Percentiles rank a stretch among this genome's conserved stretches.
Evolutionary conservation across 2,888 invertebrate genomes (phyloP).

Genomic region (Malthinus seriepunctatus): DNA sequence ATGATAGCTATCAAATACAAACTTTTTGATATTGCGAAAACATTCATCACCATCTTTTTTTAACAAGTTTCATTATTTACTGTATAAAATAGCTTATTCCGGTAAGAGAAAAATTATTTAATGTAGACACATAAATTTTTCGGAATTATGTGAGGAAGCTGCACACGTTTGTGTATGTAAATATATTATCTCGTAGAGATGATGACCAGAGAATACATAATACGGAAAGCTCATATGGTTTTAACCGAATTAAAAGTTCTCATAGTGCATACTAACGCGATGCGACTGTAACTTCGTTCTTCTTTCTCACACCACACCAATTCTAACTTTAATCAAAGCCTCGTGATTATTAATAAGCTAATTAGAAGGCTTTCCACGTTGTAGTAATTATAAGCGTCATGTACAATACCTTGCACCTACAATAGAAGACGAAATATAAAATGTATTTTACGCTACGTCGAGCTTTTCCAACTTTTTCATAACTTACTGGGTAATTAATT

Average conservation of each 20-base stretch:
- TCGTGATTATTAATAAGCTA: constrained; percentile 20
- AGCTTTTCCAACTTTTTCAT: constrained; percentile 8
- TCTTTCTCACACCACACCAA: constrained; percentile 20
- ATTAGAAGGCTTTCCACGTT: constrained; percentile 17
- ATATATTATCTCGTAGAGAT: constrained; percentile 37
- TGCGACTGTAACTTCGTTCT: constrained; percentile 27
- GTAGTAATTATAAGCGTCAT: constrained; percentile 17
- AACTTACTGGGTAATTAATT: constrained; percentile 9
- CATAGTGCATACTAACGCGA: constrained; percentile 34
- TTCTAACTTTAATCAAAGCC: constrained; percentile 23
- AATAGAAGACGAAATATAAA: constrained; percentile 14
- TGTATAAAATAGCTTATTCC: constrained; percentile 7
- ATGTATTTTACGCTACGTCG: constrained; percentile 16
- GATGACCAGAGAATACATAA: constrained; percentile 41
- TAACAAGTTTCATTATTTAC: constrained; percentile 6
- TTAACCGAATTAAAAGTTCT: constrained; percentile 38
- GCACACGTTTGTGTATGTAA: constrained; percentile 40
- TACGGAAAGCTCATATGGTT: constrained; percentile 38
- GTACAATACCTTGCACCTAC: constrained; percentile 18
- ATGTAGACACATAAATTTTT: constrained; percentile 17
- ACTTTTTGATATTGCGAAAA: constrained; percentile 3
- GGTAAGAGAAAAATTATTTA: constrained; percentile 16
- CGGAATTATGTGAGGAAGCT: constrained; percentile 24
- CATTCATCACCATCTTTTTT: constrained; percentile 11
- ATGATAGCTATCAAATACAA: constrained; percentile 2